Evolutionary conservation across 2,888 invertebrate genomes (phyloP).

Genomic region (Slavum lentiscoides): DNA sequence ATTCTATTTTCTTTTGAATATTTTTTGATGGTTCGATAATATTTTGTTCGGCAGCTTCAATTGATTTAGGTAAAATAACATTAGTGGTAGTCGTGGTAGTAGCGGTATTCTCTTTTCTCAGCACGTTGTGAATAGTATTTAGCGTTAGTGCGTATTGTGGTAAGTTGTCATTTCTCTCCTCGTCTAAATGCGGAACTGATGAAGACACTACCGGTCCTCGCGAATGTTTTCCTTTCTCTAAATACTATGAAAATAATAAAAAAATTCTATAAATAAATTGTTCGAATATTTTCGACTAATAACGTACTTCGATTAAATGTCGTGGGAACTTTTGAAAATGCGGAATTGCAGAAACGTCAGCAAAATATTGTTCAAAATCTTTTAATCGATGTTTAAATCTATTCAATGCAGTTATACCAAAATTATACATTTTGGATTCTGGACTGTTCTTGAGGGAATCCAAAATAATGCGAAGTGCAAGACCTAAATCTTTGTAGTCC

Average conservation of each 20-base stretch:
- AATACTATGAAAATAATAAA: constrained; percentile 65
- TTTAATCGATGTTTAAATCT: constrained; percentile 90
- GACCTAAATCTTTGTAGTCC: constrained; percentile 79
- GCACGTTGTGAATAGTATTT: constrained; percentile 64
- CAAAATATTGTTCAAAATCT: constrained; percentile 96
- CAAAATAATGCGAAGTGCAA: constrained; percentile 88
- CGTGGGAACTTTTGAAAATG: constrained; percentile 92
- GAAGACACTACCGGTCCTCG: constrained; percentile 82
- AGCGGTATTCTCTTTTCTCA: constrained; percentile 58
- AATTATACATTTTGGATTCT: constrained; percentile 95
- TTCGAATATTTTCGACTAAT: neutral
- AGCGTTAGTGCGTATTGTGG: constrained; percentile 58
- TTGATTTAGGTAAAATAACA: constrained; percentile 84
- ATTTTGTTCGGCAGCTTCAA: constrained; percentile 84
- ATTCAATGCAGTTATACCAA: constrained; percentile 94
- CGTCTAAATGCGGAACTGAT: constrained; percentile 57
- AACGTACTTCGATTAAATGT: constrained; percentile 76
- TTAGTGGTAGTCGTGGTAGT: constrained; percentile 63
- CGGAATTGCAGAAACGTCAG: constrained; percentile 84
- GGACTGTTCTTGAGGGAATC: constrained; percentile 91
- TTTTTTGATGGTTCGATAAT: constrained; percentile 87
- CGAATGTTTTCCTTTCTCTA: constrained; percentile 86
- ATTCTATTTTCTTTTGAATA: constrained; percentile 96
- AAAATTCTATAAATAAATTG: neutral
- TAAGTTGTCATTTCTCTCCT: constrained; percentile 1